phyloP scores from a whole-genome alignment of 2,113 vertebrate species.

The Nycticryphes semicollaris region DNA sequence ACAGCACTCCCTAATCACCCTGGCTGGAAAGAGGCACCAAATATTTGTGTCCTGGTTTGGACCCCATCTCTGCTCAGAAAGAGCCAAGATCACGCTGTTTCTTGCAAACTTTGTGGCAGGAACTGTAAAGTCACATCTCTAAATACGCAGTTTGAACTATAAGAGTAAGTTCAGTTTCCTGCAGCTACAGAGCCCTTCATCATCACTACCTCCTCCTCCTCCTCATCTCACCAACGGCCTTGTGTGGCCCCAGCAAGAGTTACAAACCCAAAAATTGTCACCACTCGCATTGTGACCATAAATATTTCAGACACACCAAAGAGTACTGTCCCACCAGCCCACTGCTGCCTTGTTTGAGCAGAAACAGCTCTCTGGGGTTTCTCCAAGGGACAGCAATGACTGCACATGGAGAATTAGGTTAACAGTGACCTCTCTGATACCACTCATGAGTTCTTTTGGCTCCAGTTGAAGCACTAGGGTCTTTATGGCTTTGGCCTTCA shows the following conservation, averaged over 20 bases:
- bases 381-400: background rate
- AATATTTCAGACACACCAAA: background rate
- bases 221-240: background rate
- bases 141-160: background rate
- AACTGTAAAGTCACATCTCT: background rate
- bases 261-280: background rate
- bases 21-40: background rate
- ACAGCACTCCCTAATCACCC: background rate
- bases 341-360: background rate
- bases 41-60: background rate
- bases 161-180: background rate
- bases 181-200: background rate
- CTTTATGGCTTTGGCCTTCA: constrained; percentile 20
- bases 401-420: background rate
- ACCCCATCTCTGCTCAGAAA: background rate
- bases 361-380: background rate
- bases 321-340: background rate
- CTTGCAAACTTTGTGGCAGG: background rate
- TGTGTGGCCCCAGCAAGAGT: background rate
- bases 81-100: background rate
- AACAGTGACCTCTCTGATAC: background rate
- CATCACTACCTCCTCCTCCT: background rate
- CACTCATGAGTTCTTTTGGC: background rate
- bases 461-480: background rate
- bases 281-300: background rate